Percentiles rank a stretch among this genome's conserved stretches.
These are phyloP conservation scores for Acestrorhynchus altus DNA, from an alignment of 2,797 vertebrate genomes.

Conservation along the genomic window DNA sequence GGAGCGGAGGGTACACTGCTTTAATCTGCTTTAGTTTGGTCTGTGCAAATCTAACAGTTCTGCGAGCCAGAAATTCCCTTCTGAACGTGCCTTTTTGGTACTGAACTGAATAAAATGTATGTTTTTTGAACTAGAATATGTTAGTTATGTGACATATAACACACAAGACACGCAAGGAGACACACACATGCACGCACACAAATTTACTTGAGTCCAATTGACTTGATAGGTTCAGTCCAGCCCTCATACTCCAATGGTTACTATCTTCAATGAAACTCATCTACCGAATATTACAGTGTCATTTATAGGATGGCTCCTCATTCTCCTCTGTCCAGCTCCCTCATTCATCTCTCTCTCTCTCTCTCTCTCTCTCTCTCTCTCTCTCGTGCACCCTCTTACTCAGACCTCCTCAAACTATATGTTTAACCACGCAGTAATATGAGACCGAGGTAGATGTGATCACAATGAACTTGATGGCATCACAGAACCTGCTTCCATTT, in stretches of 20 bases:
- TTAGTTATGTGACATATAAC: too few relatives aligned
- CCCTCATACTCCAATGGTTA: conserved; percentile 73
- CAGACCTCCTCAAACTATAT: conserved; percentile 77
- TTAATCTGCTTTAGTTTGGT: neutral
- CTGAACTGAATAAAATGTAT: too few relatives aligned
- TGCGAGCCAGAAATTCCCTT: neutral
- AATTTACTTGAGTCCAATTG: conserved; percentile 66
- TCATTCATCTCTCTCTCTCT: conserved; percentile 24
- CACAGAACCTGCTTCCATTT: conserved; percentile 38
- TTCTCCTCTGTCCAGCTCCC: conserved; percentile 48
- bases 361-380: conserved; percentile 4
- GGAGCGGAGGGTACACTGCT: neutral
- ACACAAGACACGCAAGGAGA: neutral
- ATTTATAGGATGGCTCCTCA: conserved; percentile 78
- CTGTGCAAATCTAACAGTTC: neutral
- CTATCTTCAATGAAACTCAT: conserved; percentile 77
- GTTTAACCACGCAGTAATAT: conserved; percentile 74
- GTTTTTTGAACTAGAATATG: too few relatives aligned
- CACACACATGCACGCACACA: conserved; percentile 14
- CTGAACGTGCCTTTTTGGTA: neutral
- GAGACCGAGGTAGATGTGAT: conserved; percentile 15
- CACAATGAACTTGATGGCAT: conserved; percentile 29
- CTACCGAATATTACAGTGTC: conserved; percentile 82
- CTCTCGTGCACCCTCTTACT: conserved; percentile 73
- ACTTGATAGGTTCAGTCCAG: conserved; percentile 62